A percentile compares a stretch with the other conserved stretches of the same genome.
These are phyloP conservation scores for Terrapene triunguis DNA, from an alignment of 2,113 vertebrate genomes.

Conservation along the genomic window DNA sequence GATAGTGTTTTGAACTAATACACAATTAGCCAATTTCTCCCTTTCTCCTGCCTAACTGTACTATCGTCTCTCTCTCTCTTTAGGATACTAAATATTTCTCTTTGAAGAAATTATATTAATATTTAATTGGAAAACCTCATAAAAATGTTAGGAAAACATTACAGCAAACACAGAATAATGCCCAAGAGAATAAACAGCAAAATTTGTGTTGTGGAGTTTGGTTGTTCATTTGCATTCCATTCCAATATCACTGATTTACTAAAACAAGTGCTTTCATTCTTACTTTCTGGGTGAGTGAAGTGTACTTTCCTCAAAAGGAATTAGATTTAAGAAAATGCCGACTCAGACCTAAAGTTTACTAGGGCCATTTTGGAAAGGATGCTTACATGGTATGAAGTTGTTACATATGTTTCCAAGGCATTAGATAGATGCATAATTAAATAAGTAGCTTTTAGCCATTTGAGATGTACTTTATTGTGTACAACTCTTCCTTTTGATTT, in stretches of 20 bases:
- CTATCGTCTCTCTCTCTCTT: slow-evolving; percentile 40
- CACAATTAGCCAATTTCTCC: background rate
- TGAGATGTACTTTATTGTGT: slow-evolving; percentile 19
- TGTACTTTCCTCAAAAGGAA: slow-evolving; percentile 49
- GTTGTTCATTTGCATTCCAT: slow-evolving; percentile 77
- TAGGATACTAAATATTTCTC: slow-evolving; percentile 62
- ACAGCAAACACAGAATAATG: slow-evolving; percentile 66
- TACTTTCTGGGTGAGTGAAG: slow-evolving; percentile 39
- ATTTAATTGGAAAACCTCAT: slow-evolving; percentile 80
- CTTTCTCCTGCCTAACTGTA: slow-evolving; percentile 42
- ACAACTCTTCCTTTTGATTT: slow-evolving; percentile 38
- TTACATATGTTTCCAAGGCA: slow-evolving; percentile 66
- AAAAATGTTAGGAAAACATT: slow-evolving; percentile 80
- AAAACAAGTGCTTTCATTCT: slow-evolving; percentile 60
- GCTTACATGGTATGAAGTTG: slow-evolving; percentile 40
- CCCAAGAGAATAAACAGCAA: slow-evolving; percentile 71
- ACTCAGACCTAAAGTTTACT: slow-evolving; percentile 40
- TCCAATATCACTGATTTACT: slow-evolving; percentile 76
- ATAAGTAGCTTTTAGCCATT: slow-evolving; percentile 60
- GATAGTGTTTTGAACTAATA: background rate
- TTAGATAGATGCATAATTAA: slow-evolving; percentile 70
- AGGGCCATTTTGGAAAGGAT: slow-evolving; percentile 39
- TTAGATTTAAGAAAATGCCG: slow-evolving; percentile 48
- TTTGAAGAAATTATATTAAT: slow-evolving; percentile 78
- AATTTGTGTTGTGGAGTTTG: slow-evolving; percentile 61